Percentiles rank a stretch among this genome's conserved stretches.
Conservation (phyloP, 2,797 vertebrate species). For the Bradypodion ventrale region DNA sequence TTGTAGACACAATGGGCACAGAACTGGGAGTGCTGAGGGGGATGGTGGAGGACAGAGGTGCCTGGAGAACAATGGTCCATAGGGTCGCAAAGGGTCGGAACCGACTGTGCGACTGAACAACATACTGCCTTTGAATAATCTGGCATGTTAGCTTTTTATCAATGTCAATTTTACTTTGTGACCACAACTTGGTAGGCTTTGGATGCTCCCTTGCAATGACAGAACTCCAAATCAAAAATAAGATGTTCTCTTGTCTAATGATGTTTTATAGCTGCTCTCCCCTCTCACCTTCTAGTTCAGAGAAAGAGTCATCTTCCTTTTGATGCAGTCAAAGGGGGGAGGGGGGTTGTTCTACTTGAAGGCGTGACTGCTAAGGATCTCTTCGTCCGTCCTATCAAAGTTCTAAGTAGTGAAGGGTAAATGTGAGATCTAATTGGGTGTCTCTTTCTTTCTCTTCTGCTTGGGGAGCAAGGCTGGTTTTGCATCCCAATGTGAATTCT, state of each 20-base stretch:
- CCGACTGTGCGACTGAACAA: too few relatives aligned
- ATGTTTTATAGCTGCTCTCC: neutral
- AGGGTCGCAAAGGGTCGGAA: too few relatives aligned
- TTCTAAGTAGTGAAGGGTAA: neutral
- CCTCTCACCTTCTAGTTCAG: neutral
- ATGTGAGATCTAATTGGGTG: slow-evolving; percentile 7
- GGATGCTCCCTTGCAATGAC: neutral
- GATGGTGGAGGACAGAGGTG: too few relatives aligned
- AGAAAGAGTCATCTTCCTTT: neutral
- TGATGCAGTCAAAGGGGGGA: slow-evolving; percentile 6
- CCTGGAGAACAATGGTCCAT: too few relatives aligned
- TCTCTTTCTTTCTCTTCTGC: slow-evolving; percentile 8
- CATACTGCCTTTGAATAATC: neutral
- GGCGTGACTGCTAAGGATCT: neutral
- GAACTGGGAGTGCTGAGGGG: too few relatives aligned
- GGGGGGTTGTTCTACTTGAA: neutral
- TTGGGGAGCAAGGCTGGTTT: slow-evolving; percentile 10
- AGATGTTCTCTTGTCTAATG: neutral
- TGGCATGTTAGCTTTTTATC: neutral
- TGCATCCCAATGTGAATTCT: slow-evolving; percentile 2
- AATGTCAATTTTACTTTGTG: slow-evolving; percentile 2
- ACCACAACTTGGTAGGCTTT: neutral
- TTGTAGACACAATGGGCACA: too few relatives aligned
- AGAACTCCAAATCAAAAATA: neutral
- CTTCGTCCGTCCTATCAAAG: neutral